Evolutionary conservation across 2,113 vertebrate species (phyloP), one percentile per base, ranked within the genome.

Genomic region (Periophthalmus modestus): DNA sequence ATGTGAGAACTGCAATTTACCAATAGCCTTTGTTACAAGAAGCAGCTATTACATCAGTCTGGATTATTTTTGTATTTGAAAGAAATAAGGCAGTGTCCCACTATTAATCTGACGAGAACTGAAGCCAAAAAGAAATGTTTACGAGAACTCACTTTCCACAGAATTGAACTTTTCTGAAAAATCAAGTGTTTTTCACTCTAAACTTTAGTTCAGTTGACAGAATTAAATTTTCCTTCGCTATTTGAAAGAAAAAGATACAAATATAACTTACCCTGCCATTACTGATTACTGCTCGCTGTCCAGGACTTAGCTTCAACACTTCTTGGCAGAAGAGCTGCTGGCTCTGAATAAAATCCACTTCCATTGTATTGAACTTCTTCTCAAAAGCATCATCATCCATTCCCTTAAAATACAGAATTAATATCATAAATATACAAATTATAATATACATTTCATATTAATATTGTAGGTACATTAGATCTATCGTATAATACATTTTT

Each of bases 291-390:
- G 95, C 95, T 66, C 82, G 90, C 89, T 96, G 93, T 70, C 97
- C 97, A 66, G 95, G 93, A 71, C 47, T 85, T 74, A 99, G 87
- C 77, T 96, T 95, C 71, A 99, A 90, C 70, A 97, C 95, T 12
- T 97, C 95, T 69, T 86, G 92, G 88, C 97, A 98, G 89, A 96
- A 99, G 66, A 94, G 81, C 88, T 93, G 95, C 72, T 98, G 97
- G 88, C 95, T 95, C 75, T 72, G 94, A 86, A 99, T 93, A 84
- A 96, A 87, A 90, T 95, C 94, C 81, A 96, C 62, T 81, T 95
- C 95, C 87, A 99, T 21, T 1, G 97, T 98, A 86, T 98, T 98
- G 84, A 96, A 96, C 90, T 95, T 98, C 92, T 98, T 98, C 88
- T 97, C 96, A 93, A 99, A 98, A 73, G 93, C 71, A 86, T 96